A percentile compares a stretch with the other conserved stretches of the same genome.
These are phyloP conservation scores for Paramormyrops hopkinsi DNA, from an alignment of 2,797 vertebrate species.

Conservation along the genomic window DNA sequence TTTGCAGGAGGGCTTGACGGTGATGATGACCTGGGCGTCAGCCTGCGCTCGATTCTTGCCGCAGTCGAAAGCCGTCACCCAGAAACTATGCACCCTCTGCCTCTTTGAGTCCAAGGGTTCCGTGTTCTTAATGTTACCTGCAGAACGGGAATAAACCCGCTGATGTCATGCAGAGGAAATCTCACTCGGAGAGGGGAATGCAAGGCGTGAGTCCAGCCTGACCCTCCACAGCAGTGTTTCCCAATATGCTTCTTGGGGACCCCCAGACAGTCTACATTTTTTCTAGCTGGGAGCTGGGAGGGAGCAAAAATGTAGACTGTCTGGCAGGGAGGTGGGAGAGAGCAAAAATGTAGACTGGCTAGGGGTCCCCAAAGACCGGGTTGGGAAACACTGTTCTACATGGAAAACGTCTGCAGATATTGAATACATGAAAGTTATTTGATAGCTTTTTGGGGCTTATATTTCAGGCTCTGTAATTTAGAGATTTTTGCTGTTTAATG, in stretches of 20 bases:
- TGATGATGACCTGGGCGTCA: conserved; percentile 89
- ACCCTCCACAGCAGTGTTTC: conserved; percentile 23
- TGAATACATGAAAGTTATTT: conserved; percentile 52
- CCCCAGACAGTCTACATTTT: background rate
- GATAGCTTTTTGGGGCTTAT: conserved; percentile 25
- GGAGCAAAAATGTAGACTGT: background rate
- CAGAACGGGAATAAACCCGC: conserved; percentile 13
- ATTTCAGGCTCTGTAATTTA: conserved; percentile 29
- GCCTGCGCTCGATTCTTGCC: conserved; percentile 94
- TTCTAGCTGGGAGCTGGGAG: background rate
- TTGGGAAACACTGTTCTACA: conserved; percentile 29
- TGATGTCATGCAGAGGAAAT: background rate
- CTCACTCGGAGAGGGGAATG: background rate
- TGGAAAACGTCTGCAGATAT: conserved; percentile 27
- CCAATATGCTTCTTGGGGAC: background rate
- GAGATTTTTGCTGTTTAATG: conserved; percentile 39
- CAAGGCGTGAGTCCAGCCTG: background rate
- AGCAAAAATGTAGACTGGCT: background rate
- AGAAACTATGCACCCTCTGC: conserved; percentile 85
- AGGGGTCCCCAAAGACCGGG: background rate
- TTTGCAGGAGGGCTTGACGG: conserved; percentile 96
- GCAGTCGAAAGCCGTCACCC: conserved; percentile 95
- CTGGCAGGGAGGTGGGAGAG: too few species aligned
- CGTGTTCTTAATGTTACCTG: conserved; percentile 96
- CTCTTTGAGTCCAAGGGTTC: conserved; percentile 88